These are phyloP conservation scores for Scartelaos histophorus DNA, from an alignment of 2,113 vertebrate species.

Conservation along the genomic window DNA sequence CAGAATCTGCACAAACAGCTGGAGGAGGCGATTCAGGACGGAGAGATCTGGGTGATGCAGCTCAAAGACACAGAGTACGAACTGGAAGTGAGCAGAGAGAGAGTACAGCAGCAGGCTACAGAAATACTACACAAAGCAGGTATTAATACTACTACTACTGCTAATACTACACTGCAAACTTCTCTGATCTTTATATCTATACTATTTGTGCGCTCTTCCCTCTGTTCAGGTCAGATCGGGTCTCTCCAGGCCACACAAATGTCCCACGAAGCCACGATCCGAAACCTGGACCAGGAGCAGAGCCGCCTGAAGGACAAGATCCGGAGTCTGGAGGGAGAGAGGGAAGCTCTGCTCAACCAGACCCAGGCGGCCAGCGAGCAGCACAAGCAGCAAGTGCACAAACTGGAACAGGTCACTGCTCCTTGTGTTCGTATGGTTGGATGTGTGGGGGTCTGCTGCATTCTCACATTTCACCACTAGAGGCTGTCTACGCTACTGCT, in stretches of 20 bases:
- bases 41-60: conserved; percentile 90
- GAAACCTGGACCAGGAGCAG: conserved; percentile 93
- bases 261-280: conserved; percentile 92
- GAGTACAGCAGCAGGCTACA: conserved; percentile 91
- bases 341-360: conserved; percentile 86
- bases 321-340: conserved; percentile 88
- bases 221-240: conserved; percentile 89
- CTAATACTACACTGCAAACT: too few species aligned
- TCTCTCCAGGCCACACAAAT: conserved; percentile 95
- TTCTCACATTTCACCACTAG: too few species aligned
- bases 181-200: too few species aligned
- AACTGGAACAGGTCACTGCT: conserved; percentile 85
- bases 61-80: conserved; percentile 95
- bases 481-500: too few species aligned
- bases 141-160: too few species aligned
- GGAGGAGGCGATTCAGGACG: conserved; percentile 91
- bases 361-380: conserved; percentile 86
- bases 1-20: conserved; percentile 95
- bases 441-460: too few species aligned
- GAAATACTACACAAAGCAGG: conserved; percentile 94
- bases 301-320: conserved; percentile 87
- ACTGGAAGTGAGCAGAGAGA: conserved; percentile 88
- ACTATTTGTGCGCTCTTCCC: neutral
- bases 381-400: conserved; percentile 88
- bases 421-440: neutral